Evolutionary conservation across 2,888 invertebrate genomes (phyloP), one percentile per base, ranked within the genome.

Genomic region (Morpho helenor): DNA sequence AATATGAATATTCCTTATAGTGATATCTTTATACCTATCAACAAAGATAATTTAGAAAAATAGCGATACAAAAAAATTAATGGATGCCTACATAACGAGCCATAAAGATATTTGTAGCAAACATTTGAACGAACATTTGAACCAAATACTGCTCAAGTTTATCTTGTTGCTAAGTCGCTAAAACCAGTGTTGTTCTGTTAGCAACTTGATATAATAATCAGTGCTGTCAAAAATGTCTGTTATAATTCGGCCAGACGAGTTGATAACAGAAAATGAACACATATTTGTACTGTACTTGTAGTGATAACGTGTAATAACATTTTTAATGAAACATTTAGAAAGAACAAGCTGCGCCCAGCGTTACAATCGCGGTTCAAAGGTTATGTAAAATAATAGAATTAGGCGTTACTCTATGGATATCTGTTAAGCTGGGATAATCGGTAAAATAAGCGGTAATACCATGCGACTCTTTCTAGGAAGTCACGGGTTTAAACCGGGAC

Each of bases 211-310:
- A 53, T 1, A 22, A 7, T 42, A 31, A 41, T 23, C 49, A 51
- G 9, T 39, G 49, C 44, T 49, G 56, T 49, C 56, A 9, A 49
- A 41, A 46, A 45, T 46, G 46, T 47, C 44, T 49, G 56, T 49
- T 44, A 39, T 49, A 56, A 55, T 56, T 49, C 45, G 45, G 45
- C 22, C 46, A 53, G 46, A 53, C 46, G 7, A 8, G 7, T 46
- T 53, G 53, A 53, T 53, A 53, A 53, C 8, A 7, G 6, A 16
- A 7, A 22, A 16, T 51, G 8, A 41, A 42, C 9, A 42, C 42
- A 8, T 23, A n/a, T 9, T 23, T 41, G 10, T 41, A 40, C 39
- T 8, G 9, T 39, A 45, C 31, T 9, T 10, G 8, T 8, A 49
- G 10, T 49, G 39, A 43, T 43, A 43, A 48, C 48, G 22, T 48